phyloP scores from a whole-genome alignment of 2,888 invertebrate genomes.

The Heteromyza rotundicornis region DNA sequence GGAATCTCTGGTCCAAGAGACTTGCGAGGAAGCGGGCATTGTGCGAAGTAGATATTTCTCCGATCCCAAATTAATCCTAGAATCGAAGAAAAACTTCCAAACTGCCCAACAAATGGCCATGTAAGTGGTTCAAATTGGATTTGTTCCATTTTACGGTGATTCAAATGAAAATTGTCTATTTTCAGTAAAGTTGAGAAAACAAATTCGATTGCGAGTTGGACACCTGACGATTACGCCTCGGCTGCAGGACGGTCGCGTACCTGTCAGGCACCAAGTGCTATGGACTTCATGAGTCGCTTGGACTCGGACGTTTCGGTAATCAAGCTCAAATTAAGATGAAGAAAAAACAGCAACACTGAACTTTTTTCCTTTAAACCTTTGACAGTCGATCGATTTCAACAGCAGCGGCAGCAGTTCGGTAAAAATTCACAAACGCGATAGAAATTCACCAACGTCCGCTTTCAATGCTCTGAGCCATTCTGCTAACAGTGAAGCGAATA shows the following conservation, averaged over 20 bases:
- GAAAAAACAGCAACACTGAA: background rate
- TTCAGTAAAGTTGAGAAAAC: slow-evolving; percentile 60
- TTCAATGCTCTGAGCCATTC: too few species aligned
- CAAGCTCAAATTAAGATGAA: background rate
- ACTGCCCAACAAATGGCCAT: slow-evolving; percentile 39
- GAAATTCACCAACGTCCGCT: slow-evolving; percentile 52
- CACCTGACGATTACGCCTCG: slow-evolving; percentile 52
- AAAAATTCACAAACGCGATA: slow-evolving; percentile 66
- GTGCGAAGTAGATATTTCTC: slow-evolving; percentile 36
- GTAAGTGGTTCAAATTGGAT: slow-evolving; percentile 55
- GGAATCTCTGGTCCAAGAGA: slow-evolving; percentile 40
- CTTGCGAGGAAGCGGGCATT: slow-evolving; percentile 28
- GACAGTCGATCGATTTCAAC: slow-evolving; percentile 61
- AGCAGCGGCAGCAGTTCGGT: slow-evolving; percentile 52
- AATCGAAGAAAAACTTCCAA: slow-evolving; percentile 40
- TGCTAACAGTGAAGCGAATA: too few species aligned
- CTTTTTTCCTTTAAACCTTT: slow-evolving; percentile 1
- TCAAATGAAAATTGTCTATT: too few species aligned
- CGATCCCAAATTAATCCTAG: slow-evolving; percentile 35
- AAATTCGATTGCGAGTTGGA: slow-evolving; percentile 55
- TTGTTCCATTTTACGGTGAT: slow-evolving; percentile 59
- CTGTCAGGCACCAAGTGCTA: slow-evolving; percentile 63
- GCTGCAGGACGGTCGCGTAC: slow-evolving; percentile 41
- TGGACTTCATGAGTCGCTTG: slow-evolving; percentile 68
- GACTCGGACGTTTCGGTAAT: slow-evolving; percentile 57